phyloP scores from a whole-genome alignment of 2,113 vertebrate genomes.

The Chroicocephalus ridibundus region DNA sequence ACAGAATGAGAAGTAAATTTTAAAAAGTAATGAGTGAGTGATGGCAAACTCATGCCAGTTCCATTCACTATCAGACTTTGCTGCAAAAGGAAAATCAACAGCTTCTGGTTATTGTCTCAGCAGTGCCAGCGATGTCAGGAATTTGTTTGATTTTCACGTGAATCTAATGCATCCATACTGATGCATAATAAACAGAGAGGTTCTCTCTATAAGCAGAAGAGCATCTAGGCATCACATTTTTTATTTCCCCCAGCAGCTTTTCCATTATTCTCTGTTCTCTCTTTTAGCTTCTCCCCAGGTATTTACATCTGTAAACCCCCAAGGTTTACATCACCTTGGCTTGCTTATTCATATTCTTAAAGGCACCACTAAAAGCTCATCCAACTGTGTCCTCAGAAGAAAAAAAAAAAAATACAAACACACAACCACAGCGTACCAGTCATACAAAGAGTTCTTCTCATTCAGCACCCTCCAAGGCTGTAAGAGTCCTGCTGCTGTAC shows the following conservation, averaged over 20 bases:
- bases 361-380: neutral
- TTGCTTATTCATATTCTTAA: neutral
- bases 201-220: neutral
- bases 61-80: neutral
- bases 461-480: neutral
- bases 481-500: neutral
- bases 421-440: neutral
- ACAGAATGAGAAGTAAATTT: constrained; percentile 18
- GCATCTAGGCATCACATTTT: neutral
- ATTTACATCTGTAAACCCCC: neutral
- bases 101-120: constrained; percentile 15
- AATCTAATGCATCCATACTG: neutral
- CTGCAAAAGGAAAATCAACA: neutral
- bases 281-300: neutral
- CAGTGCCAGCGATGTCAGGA: neutral
- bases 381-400: neutral
- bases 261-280: neutral
- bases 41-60: neutral
- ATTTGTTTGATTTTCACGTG: neutral
- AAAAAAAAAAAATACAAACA: neutral
- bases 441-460: neutral
- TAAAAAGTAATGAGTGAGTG: neutral
- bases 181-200: neutral
- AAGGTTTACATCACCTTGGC: neutral
- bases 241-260: neutral